A percentile compares a stretch with the other conserved stretches of the same genome.
phyloP scores from a whole-genome alignment of 2,888 invertebrate species.

The Xestia ashworthii region DNA sequence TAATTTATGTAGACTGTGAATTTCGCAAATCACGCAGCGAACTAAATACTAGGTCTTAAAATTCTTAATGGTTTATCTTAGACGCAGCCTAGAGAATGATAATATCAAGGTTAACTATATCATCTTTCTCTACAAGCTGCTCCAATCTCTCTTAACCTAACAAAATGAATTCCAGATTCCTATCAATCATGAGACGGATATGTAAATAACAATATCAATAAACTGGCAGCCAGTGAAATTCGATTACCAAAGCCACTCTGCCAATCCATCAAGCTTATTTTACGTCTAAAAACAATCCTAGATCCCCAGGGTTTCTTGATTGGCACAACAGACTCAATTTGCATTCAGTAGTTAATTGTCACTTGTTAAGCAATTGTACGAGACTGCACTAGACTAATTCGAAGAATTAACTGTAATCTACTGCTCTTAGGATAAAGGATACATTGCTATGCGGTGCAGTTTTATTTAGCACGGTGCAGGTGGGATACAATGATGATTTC shows the following conservation, averaged over 20 bases:
- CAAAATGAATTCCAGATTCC: slow-evolving; percentile 3
- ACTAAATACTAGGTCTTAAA: not conserved
- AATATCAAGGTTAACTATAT: not conserved
- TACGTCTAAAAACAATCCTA: slow-evolving; percentile 13
- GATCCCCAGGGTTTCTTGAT: slow-evolving; percentile 38
- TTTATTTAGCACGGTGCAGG: slow-evolving; percentile 15
- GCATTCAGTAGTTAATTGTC: slow-evolving; percentile 64
- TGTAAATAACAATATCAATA: slow-evolving; percentile 27
- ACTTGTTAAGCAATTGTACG: slow-evolving; percentile 58
- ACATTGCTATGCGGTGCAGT: slow-evolving; percentile 13
- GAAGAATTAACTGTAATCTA: slow-evolving; percentile 49
- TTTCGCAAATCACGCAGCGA: not conserved
- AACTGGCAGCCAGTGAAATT: slow-evolving; percentile 20
- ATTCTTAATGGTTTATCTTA: slow-evolving; percentile 8
- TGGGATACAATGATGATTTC: not conserved
- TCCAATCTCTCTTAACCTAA: not conserved
- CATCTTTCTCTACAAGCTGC: slow-evolving; percentile 5
- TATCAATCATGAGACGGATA: slow-evolving; percentile 24
- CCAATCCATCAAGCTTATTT: slow-evolving; percentile 33
- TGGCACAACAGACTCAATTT: slow-evolving; percentile 56
- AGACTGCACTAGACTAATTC: slow-evolving; percentile 44
- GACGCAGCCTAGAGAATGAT: not conserved
- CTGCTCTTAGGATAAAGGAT: slow-evolving; percentile 11
- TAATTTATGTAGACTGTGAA: not conserved
- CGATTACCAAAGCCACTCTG: slow-evolving; percentile 16